Conservation (phyloP, 2,113 vertebrate genomes). For the Lagopus leucura region DNA sequence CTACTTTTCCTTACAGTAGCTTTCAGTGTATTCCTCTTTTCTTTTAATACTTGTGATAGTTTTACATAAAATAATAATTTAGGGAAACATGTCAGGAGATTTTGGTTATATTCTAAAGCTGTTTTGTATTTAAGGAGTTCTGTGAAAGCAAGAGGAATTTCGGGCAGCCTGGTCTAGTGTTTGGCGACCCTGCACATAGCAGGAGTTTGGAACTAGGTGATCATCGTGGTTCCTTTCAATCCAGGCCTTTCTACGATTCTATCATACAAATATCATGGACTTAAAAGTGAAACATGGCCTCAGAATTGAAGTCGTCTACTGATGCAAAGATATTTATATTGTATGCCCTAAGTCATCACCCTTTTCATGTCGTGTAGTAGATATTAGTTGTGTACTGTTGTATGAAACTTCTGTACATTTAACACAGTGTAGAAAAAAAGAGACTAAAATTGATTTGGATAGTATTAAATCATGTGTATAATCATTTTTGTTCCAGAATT, state of each 20-base stretch:
- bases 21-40: background rate
- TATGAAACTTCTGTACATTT: background rate
- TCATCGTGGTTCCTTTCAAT: too few relatives aligned
- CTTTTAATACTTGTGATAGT: background rate
- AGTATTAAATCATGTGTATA: conserved; percentile 51
- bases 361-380: fast-evolving
- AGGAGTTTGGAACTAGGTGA: too few relatives aligned
- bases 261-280: background rate
- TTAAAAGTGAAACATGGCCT: background rate
- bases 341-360: background rate
- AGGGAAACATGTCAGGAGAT: background rate
- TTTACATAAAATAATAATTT: background rate
- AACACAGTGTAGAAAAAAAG: background rate
- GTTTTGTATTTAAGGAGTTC: background rate
- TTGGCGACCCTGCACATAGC: too few relatives aligned
- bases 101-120: background rate
- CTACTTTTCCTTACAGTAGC: background rate
- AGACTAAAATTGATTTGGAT: conserved; percentile 12
- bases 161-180: too few relatives aligned
- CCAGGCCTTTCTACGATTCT: too few relatives aligned
- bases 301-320: background rate
- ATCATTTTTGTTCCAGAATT: conserved; percentile 47
- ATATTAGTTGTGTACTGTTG: background rate
- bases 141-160: background rate
- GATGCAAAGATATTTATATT: background rate